Percentiles rank a stretch among this genome's conserved stretches.
These are phyloP conservation scores for Desmodus rotundus DNA, from an alignment of 2,113 vertebrate genomes.

Conservation along the genomic window DNA sequence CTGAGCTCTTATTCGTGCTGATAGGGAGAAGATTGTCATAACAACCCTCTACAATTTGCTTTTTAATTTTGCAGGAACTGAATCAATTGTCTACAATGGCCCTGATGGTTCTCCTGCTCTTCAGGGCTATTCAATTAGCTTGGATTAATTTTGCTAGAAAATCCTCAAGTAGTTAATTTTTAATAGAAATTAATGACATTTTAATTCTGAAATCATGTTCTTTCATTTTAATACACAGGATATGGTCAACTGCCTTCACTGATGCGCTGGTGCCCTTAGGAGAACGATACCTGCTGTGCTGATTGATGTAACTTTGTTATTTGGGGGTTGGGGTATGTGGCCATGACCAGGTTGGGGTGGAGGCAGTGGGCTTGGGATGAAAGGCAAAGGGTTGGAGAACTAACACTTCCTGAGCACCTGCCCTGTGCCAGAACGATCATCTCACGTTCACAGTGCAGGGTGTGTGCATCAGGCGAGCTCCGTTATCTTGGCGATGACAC, in stretches of 20 bases:
- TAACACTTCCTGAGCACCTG: background rate
- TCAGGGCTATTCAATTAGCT: slow-evolving; percentile 5
- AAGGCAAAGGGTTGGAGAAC: background rate
- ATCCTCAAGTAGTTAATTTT: slow-evolving; percentile 34
- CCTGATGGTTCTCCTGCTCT: slow-evolving; percentile 9
- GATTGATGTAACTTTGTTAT: background rate
- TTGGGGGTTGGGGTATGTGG: background rate
- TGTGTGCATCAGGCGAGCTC: background rate
- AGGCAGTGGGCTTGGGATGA: background rate
- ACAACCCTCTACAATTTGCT: slow-evolving; percentile 25
- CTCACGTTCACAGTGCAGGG: background rate
- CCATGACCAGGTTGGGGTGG: too few species aligned
- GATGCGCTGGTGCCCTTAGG: background rate
- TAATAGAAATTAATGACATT: slow-evolving; percentile 44
- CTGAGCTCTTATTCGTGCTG: background rate
- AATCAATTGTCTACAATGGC: slow-evolving; percentile 30
- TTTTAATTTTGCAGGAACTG: slow-evolving; percentile 15
- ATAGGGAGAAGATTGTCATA: slow-evolving; percentile 25
- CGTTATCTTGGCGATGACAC: background rate
- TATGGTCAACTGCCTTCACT: background rate
- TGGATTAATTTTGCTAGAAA: slow-evolving; percentile 46
- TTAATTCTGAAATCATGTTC: slow-evolving; percentile 4
- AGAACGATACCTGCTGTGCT: background rate
- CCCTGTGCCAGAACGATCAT: background rate
- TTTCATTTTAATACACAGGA: background rate